These are phyloP conservation scores for Chamaetylas fuelleborni DNA, from an alignment of 2,113 vertebrate genomes.

Conservation along the genomic window DNA sequence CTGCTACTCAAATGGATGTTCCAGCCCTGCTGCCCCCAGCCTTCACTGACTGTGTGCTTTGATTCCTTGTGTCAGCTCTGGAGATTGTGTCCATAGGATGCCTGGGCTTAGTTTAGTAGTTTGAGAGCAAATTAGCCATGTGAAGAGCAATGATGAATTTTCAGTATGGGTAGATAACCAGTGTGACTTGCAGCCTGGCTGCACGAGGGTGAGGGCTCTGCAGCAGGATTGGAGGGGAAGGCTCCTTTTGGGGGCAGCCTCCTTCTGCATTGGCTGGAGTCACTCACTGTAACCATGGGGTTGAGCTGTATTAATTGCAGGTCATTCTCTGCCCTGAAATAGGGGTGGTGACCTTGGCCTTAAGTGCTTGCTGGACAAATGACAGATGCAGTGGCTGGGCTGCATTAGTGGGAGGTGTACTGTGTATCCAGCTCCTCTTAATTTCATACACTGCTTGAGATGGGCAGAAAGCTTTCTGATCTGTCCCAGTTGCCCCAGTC, in stretches of 20 bases:
- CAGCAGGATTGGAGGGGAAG: not conserved
- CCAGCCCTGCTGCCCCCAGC: not conserved
- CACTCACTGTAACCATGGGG: not conserved
- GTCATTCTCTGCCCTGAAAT: constrained; percentile 1
- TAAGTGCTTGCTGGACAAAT: not conserved
- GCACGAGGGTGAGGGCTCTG: not conserved
- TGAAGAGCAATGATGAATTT: not conserved
- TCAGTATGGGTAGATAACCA: not conserved
- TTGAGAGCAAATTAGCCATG: not conserved
- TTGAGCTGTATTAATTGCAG: constrained; percentile 13
- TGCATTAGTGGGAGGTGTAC: not conserved
- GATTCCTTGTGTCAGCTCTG: not conserved
- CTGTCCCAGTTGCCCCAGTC: not conserved
- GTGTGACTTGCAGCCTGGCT: not conserved
- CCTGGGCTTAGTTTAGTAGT: not conserved
- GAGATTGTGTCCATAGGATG: not conserved
- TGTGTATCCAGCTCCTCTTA: not conserved
- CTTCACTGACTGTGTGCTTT: not conserved
- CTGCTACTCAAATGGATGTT: not conserved
- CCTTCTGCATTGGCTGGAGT: not conserved
- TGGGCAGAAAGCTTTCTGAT: constrained; percentile 5
- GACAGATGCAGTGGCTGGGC: not conserved
- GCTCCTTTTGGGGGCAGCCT: not conserved
- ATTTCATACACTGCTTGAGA: not conserved
- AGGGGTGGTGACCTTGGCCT: constrained; percentile 12